phyloP scores from a whole-genome alignment of 2,113 vertebrate species.

The Lagopus leucura region DNA sequence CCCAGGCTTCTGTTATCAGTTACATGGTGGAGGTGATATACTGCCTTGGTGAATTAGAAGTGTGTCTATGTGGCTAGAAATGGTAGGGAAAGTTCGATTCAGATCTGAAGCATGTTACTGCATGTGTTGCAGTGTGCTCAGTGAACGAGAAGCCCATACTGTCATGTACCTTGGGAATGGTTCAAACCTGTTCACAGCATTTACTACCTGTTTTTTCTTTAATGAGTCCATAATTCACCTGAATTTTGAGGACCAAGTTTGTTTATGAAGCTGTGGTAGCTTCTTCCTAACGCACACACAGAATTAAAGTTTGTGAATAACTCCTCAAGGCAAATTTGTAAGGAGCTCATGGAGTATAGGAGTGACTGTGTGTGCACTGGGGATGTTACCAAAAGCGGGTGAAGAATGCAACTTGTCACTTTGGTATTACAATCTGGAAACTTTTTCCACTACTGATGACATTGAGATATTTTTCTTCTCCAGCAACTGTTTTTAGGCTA shows the following conservation, averaged over 20 bases:
- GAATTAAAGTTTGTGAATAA: neutral
- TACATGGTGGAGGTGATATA: fast-evolving
- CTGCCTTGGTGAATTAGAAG: neutral
- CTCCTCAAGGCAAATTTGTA: neutral
- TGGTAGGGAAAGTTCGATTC: neutral
- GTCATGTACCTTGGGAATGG: neutral
- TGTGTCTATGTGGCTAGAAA: neutral
- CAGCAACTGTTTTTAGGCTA: neutral
- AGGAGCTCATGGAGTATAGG: neutral
- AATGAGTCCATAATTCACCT: neutral
- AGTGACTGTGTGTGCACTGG: no score
- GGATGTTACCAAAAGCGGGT: neutral
- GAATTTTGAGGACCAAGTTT: neutral
- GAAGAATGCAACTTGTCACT: neutral
- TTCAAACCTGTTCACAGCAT: neutral
- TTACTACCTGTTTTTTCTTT: neutral
- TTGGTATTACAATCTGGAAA: neutral
- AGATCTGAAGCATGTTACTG: neutral
- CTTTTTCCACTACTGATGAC: neutral
- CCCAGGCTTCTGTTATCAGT: neutral
- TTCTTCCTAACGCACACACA: neutral
- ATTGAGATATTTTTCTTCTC: neutral
- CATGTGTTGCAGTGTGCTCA: fast-evolving
- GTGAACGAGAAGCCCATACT: neutral
- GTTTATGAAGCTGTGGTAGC: neutral